phyloP scores from a whole-genome alignment of 2,888 invertebrate genomes.

The Hypomecis punctinalis region DNA sequence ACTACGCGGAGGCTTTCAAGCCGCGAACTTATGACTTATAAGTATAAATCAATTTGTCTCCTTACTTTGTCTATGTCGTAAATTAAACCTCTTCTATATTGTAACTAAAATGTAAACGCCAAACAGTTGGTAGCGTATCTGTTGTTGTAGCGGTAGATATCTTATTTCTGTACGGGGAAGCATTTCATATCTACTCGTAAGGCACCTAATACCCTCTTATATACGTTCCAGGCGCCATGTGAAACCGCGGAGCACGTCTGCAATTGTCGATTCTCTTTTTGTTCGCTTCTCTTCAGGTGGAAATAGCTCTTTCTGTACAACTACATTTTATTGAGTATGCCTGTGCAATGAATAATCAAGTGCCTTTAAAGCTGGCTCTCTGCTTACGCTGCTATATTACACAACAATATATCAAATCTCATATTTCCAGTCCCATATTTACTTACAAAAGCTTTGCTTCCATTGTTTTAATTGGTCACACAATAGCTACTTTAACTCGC shows the following conservation, averaged over 20 bases:
- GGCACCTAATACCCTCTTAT: not conserved
- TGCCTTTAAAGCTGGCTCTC: conserved; percentile 43
- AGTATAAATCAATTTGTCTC: too few relatives aligned
- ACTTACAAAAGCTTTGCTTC: conserved; percentile 24
- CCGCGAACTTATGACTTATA: too few relatives aligned
- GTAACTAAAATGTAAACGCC: too few relatives aligned
- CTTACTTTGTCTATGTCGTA: too few relatives aligned
- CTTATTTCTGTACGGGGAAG: not conserved
- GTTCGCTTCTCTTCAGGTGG: conserved; percentile 54
- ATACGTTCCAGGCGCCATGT: conserved; percentile 1
- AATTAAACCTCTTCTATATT: too few relatives aligned
- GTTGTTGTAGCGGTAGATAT: too few relatives aligned
- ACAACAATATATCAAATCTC: conserved; percentile 8
- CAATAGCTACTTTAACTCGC: conserved; percentile 29
- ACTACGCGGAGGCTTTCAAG: too few relatives aligned
- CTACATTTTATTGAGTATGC: conserved; percentile 42
- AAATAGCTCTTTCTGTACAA: conserved; percentile 64
- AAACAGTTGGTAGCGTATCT: too few relatives aligned
- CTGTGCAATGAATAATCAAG: conserved; percentile 67
- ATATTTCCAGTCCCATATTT: conserved; percentile 26
- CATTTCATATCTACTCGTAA: not conserved
- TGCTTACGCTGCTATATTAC: not conserved
- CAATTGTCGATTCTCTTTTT: conserved; percentile 62
- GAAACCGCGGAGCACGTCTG: conserved; percentile 31
- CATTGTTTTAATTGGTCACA: conserved; percentile 37